Base-by-base conservation (phyloP, 1,140 invertebrate species). In the Nephila pilipes region DNA sequence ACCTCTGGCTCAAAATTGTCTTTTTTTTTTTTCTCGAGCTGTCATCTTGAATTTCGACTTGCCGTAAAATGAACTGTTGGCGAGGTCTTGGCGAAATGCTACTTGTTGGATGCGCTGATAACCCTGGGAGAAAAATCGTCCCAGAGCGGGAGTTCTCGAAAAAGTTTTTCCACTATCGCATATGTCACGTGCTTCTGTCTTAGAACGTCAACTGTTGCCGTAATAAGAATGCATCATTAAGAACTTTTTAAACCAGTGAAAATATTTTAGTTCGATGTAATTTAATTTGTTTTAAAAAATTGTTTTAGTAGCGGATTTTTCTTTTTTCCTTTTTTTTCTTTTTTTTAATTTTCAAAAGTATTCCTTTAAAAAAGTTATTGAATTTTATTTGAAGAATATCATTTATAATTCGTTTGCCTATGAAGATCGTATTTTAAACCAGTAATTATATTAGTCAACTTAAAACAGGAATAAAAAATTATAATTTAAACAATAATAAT, bases 51-150 rank as follows among this genome's bases (percentile, higher is more conserved):
- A 90, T 90, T 90, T 79, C 25, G 12, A 12, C 12, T 14, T 25
- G n/a, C 8, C n/a, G 10, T 36, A 22, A 46, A 60, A 25, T 46
- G 57, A 18, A 2, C 1, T 12, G 18, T 87, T 93, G 91, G 91
- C 91, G 91, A 87, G 18, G 18, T 75, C n/a, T 93, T 93, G 65
- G 91, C 91, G 60, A 18, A 6, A 14, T 79, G 29, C 91, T 58
- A 93, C 91, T 93, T 93, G 91, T 93, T 93, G 58, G 54, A 87
- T 87, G 65, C 29, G 46, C 36, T 54, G 25, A 63, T 25, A 91
- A 93, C 91, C 91, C 91, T 92, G 54, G 29, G 2, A 25, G 14
- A 60, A 79, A n/a, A 54, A 87, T 14, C 91, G n/a, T 93, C 83
- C 79, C 36, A 14, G 60, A 75, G 32, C 91, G 89, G 65, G 89